These are phyloP conservation scores for Vultur gryphus DNA, from an alignment of 2,797 vertebrate species.

Conservation along the genomic window DNA sequence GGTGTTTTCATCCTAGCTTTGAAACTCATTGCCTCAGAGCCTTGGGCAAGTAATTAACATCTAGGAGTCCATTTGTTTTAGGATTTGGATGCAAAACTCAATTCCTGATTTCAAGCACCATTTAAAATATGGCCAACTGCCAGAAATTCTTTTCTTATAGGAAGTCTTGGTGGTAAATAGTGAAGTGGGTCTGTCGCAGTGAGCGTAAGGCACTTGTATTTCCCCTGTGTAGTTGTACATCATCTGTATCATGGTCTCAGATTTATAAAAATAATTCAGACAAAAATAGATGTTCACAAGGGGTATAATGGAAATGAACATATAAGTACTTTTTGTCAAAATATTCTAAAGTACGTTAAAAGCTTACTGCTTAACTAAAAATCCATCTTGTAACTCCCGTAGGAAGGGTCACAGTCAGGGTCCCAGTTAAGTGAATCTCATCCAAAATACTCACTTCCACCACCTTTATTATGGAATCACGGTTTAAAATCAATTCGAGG, in stretches of 20 bases:
- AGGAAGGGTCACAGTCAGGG: not conserved
- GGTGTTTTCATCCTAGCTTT: not conserved
- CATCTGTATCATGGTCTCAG: not conserved
- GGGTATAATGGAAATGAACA: not conserved
- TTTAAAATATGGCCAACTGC: not conserved
- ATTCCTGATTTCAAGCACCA: conserved; percentile 8
- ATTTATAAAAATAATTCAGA: not conserved
- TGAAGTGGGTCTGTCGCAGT: not conserved
- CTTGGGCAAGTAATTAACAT: conserved; percentile 23
- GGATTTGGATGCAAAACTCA: conserved; percentile 24
- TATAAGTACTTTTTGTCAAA: not conserved
- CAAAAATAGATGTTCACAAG: not conserved
- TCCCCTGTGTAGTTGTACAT: not conserved
- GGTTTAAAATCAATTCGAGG: not conserved
- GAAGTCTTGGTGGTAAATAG: not conserved
- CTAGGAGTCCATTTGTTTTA: conserved; percentile 13
- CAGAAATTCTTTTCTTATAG: not conserved
- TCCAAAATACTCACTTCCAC: not conserved
- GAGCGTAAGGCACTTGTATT: not conserved
- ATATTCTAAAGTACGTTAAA: not conserved
- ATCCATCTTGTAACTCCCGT: not conserved
- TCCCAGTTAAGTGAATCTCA: not conserved
- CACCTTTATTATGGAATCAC: not conserved
- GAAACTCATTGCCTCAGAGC: not conserved
- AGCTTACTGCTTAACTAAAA: not conserved